Evolutionary conservation across 2,113 vertebrate species (phyloP).

Genomic region (Chamaetylas fuelleborni): DNA sequence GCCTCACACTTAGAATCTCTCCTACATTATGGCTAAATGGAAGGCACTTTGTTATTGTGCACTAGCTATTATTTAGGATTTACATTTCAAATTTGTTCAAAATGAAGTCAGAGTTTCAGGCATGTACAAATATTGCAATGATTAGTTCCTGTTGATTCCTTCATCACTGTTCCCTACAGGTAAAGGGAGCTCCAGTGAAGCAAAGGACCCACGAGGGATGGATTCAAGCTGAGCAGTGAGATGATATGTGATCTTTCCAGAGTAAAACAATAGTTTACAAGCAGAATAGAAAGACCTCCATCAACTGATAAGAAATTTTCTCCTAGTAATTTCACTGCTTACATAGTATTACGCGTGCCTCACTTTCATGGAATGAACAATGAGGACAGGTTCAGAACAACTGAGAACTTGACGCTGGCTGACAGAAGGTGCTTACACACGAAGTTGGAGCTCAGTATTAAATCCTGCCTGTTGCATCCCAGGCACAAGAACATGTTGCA

Average conservation of each 20-base stretch:
- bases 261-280: background rate
- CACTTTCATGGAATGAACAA: background rate
- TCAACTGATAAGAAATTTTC: background rate
- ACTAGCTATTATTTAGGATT: background rate
- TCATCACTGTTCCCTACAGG: background rate
- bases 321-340: background rate
- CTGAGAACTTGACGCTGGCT: background rate
- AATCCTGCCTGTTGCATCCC: background rate
- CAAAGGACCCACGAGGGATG: background rate
- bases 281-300: background rate
- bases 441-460: background rate
- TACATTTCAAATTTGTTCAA: background rate
- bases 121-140: background rate
- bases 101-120: background rate
- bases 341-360: background rate
- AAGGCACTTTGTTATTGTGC: background rate
- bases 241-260: fast-evolving
- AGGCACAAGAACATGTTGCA: background rate
- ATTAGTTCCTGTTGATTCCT: background rate
- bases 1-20: background rate
- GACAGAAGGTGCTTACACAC: background rate
- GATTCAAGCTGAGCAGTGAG: background rate
- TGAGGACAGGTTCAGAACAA: fast-evolving
- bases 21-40: background rate
- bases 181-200: background rate